Evolutionary conservation across 2,888 invertebrate genomes (phyloP), one percentile per base, ranked within the genome.

Genomic region (Polietes domitor): DNA sequence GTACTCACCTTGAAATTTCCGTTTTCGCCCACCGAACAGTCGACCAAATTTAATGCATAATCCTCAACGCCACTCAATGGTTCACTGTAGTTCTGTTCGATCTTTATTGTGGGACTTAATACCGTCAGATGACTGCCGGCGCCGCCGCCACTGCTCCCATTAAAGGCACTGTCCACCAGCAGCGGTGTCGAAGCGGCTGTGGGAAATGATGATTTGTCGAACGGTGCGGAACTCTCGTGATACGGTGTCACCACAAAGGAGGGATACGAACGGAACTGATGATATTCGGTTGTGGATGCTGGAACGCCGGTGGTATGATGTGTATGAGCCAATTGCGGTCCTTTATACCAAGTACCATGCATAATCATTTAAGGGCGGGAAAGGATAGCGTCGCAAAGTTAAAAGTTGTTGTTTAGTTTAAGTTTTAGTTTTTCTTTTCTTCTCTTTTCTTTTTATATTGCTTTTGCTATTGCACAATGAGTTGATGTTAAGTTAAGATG

Each of bases 301-400:
- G 74, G 12, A 17, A 26, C 7, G 47, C 58, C 61, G 61, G 28
- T 72, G 73, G 19, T 77, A 68, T 75, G 75, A 83, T 83, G 88
- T 85, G 86, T 86, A 88, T 90, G 90, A 85, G 90, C 89, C 91
- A 91, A 87, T 89, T 91, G 91, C 87, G 91, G 91, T 91, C 91
- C 91, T 89, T 91, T 91, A 90, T 91, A 91, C 91, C 91, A 91
- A 88, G 91, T 91, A 89, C 90, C 90, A 91, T 91, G 91, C 91
- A 91, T 91, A 91, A 91, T 91, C 91, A 90, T 90, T 89, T 89
- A 89, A 86, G 72, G 73, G 72, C 76, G n/a, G 26, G 61, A 1
- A 7, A 12, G 24, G 21, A 21, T 6, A 15, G 12, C 10, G 12
- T 19, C n/a, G 21, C 10, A 37, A n/a, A 41, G 53, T 28, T 61